Conservation (phyloP, 1,140 invertebrate species). For the Cydia pomonella region DNA sequence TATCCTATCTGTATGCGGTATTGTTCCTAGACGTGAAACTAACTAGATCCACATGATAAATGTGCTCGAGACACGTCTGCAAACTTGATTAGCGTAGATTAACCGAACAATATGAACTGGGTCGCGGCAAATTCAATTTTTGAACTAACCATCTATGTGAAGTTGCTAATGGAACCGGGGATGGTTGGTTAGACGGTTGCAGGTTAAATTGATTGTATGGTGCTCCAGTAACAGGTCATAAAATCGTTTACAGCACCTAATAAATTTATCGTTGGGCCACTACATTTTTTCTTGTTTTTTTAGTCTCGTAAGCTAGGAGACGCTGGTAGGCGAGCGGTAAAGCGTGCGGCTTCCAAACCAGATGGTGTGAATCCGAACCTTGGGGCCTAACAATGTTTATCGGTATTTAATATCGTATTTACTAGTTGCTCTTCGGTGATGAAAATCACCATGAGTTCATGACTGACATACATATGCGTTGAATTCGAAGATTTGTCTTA, state of each 20-base stretch:
- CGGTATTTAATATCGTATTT: too few species aligned
- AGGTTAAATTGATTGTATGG: neutral
- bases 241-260: neutral
- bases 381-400: too few species aligned
- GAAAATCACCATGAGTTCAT: too few species aligned
- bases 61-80: slow-evolving; percentile 52
- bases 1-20: slow-evolving; percentile 1
- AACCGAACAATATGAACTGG: slow-evolving; percentile 56
- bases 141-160: slow-evolving; percentile 29
- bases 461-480: too few species aligned
- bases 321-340: too few species aligned
- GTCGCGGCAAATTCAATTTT: slow-evolving; percentile 57
- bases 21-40: slow-evolving; percentile 37
- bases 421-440: too few species aligned
- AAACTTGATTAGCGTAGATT: slow-evolving; percentile 59
- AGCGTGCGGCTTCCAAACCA: too few species aligned
- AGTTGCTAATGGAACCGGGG: slow-evolving; percentile 26
- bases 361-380: too few species aligned
- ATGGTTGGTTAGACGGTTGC: slow-evolving; percentile 27
- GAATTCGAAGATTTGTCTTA: too few species aligned
- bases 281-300: neutral
- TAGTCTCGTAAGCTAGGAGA: too few species aligned
- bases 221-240: neutral
- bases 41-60: slow-evolving; percentile 53
- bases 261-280: neutral